These are phyloP conservation scores for Cranoglanis bouderius DNA, from an alignment of 2,113 vertebrate genomes.

Conservation along the genomic window DNA sequence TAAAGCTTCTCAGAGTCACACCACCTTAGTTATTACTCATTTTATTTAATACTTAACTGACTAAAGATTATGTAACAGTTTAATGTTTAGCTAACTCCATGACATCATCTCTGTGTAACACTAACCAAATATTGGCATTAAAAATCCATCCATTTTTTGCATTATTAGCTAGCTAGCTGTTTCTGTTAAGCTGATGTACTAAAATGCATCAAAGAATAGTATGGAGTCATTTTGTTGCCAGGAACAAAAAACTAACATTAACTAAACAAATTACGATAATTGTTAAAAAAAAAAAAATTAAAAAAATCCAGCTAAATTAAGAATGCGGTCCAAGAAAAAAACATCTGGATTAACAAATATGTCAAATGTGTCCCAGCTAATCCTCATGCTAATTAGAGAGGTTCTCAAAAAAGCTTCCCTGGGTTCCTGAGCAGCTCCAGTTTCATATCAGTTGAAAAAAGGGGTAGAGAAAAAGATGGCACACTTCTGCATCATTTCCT, in stretches of 20 bases:
- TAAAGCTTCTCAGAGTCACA: not conserved
- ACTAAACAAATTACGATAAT: not conserved
- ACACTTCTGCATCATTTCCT: constrained; percentile 4
- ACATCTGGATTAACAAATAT: not conserved
- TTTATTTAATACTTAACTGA: not conserved
- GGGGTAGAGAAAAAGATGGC: not conserved
- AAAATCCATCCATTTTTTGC: not conserved
- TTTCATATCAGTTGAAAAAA: not conserved
- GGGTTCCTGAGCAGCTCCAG: not conserved
- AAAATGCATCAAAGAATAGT: not conserved
- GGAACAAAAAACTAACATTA: not conserved
- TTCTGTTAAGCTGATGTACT: not conserved
- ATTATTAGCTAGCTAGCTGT: not conserved
- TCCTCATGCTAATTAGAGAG: not conserved
- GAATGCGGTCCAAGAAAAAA: not conserved
- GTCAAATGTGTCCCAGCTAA: not conserved
- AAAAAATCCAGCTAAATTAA: too few species aligned
- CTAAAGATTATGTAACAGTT: not conserved
- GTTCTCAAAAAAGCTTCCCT: not conserved
- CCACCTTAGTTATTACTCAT: not conserved
- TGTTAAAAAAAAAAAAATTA: too few species aligned
- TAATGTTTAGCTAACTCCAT: not conserved
- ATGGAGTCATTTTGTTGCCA: not conserved
- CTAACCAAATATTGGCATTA: not conserved
- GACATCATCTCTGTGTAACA: not conserved